These are phyloP conservation scores for Cuculus canorus DNA, from an alignment of 2,797 vertebrate species.

Conservation along the genomic window DNA sequence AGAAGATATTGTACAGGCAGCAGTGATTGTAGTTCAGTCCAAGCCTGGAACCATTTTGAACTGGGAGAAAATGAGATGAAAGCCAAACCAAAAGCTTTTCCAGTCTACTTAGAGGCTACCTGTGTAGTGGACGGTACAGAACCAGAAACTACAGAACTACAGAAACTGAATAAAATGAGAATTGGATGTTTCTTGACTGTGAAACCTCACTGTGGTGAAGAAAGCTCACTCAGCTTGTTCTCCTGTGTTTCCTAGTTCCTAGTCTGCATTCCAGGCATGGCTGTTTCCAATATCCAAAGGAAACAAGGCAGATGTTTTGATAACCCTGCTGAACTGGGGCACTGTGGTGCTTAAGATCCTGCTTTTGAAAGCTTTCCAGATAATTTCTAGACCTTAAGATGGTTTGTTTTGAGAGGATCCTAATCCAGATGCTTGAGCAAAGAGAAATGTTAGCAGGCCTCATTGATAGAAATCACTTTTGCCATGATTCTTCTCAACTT, in stretches of 20 bases:
- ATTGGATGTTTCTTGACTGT: background rate
- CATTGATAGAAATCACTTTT: background rate
- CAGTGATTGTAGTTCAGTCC: background rate
- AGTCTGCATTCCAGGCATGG: background rate
- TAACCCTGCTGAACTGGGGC: too few relatives aligned
- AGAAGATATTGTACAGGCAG: conserved; percentile 77
- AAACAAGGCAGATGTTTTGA: background rate
- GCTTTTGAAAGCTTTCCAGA: background rate
- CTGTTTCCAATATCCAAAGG: background rate
- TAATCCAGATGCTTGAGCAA: background rate
- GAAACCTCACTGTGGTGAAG: background rate
- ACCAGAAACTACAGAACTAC: background rate
- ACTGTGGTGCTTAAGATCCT: background rate
- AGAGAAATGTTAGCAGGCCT: background rate
- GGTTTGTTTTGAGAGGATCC: background rate
- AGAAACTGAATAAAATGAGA: background rate
- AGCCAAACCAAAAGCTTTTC: background rate
- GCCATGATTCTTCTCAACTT: background rate
- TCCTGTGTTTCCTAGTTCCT: background rate
- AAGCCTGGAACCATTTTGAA: background rate
- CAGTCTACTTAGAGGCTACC: background rate
- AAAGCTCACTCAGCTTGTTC: background rate
- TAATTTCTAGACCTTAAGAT: background rate
- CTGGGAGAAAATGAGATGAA: background rate
- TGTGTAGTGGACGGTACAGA: background rate